These are phyloP conservation scores for Orthosia incerta DNA, from an alignment of 2,888 invertebrate genomes.

Conservation along the genomic window DNA sequence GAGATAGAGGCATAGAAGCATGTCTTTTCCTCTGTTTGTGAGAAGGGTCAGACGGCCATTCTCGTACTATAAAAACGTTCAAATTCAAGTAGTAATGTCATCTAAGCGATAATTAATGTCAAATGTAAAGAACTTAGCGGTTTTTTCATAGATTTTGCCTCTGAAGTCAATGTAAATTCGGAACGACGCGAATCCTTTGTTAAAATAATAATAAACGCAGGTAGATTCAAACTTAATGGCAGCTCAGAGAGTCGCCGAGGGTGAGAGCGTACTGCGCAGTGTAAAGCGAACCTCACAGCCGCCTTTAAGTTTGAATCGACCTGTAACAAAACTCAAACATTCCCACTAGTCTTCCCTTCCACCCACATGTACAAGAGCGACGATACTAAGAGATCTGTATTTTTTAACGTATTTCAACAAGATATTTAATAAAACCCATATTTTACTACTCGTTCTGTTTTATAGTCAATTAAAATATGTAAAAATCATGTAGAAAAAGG, in stretches of 20 bases:
- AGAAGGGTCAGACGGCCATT: not conserved
- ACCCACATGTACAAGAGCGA: constrained; percentile 62
- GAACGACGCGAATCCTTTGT: not conserved
- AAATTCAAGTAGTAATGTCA: too few relatives aligned
- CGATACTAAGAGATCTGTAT: constrained; percentile 66
- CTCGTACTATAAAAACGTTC: not conserved
- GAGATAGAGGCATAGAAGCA: not conserved
- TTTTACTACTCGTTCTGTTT: constrained; percentile 58
- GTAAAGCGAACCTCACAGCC: too few relatives aligned
- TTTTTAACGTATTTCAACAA: constrained; percentile 64
- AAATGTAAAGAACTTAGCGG: too few relatives aligned
- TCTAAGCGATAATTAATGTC: too few relatives aligned
- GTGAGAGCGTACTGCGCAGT: too few relatives aligned
- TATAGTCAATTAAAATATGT: constrained; percentile 31
- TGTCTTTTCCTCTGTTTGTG: not conserved
- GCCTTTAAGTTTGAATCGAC: too few relatives aligned
- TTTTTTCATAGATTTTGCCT: too few relatives aligned
- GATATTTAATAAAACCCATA: constrained; percentile 47
- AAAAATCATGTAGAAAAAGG: constrained; percentile 33
- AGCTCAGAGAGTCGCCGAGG: too few relatives aligned
- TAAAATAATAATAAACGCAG: not conserved
- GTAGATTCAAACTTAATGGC: too few relatives aligned
- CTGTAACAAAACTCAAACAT: constrained; percentile 34
- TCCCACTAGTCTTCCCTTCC: constrained; percentile 64
- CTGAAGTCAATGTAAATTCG: not conserved